Base-by-base conservation (phyloP, 2,888 invertebrate genomes). In the Junonia oenone region DNA sequence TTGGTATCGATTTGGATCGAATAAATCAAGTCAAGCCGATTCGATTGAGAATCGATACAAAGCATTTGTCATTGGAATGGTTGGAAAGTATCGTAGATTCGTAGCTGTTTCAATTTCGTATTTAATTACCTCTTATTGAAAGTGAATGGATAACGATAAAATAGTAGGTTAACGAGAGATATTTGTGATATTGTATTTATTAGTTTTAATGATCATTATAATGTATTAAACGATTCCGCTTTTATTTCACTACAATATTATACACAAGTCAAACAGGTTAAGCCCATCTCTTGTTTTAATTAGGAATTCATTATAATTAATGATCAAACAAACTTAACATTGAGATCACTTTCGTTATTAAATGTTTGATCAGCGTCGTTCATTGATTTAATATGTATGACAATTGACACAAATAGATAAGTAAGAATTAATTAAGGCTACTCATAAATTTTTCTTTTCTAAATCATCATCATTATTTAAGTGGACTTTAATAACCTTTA, bases 401-500 rank as follows among this genome's bases (percentile, higher is more conserved):
- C n/a, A n/a, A n/a, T n/a, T n/a, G n/a, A n/a, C n/a, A n/a, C n/a
- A n/a, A n/a, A n/a, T n/a, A n/a, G n/a, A n/a, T n/a, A n/a, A n/a
- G n/a, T n/a, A n/a, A n/a, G n/a, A n/a, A 4, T 19, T 19, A 1
- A 19, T 11, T 40, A 40, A 19, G 3, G n/a, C 11, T 2, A 43
- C 13, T 43, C 9, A 43, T 26, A 26, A 43, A 11, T 58, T 51
- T 0, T 57, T 47, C 3, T 53, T 57, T n/a, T 51, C 51, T 6
- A 46, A 5, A 19, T 58, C 51, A 1, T 58, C 51, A 37, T 45
- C 37, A 14, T 35, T 3, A 40, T 50, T 31, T 0, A 55, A 19
- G 37, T 58, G 45, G 0, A 35, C 47, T 22, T 40, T 48, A 6
- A 47, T 38, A 0, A 58, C 19, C 5, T 55, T 82, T 0, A 68